Percentiles rank a stretch among this genome's conserved stretches.
Conservation (phyloP, 2,797 vertebrate genomes). For the Sebastes itinus region DNA sequence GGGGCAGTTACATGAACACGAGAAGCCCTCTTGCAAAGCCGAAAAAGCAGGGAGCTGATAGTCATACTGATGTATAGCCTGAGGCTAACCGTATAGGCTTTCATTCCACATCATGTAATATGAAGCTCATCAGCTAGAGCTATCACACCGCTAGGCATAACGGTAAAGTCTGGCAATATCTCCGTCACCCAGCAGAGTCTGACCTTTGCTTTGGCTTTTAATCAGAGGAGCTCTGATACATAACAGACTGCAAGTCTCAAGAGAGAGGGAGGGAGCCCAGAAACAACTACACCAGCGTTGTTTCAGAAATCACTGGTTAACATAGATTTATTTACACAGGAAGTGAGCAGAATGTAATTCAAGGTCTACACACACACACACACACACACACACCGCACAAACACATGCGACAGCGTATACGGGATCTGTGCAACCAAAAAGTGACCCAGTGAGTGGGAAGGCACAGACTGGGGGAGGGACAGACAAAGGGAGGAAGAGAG, state of each 20-base stretch:
- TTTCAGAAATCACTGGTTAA: constrained; percentile 55
- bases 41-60: constrained; percentile 13
- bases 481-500: constrained; percentile 72
- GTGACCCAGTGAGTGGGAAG: constrained; percentile 41
- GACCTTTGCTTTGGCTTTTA: constrained; percentile 74
- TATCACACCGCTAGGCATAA: constrained; percentile 42
- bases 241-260: constrained; percentile 60
- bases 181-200: constrained; percentile 63
- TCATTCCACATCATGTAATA: constrained; percentile 49
- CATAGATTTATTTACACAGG: constrained; percentile 62
- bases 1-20: constrained; percentile 30
- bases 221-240: constrained; percentile 65
- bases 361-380: constrained; percentile 13
- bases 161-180: constrained; percentile 49
- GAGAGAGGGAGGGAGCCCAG: constrained; percentile 59
- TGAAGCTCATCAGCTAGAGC: constrained; percentile 50
- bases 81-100: constrained; percentile 17
- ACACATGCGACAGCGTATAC: constrained; percentile 5
- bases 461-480: constrained; percentile 41
- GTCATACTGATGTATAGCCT: constrained; percentile 35
- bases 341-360: constrained; percentile 48
- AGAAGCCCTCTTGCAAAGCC: constrained; percentile 18
- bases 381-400: background rate
- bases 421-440: constrained; percentile 11
- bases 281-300: constrained; percentile 36